Evolutionary conservation across 1,140 invertebrate genomes (phyloP), one percentile per base, ranked within the genome.

Genomic region (Tetranychus cinnabarinus): DNA sequence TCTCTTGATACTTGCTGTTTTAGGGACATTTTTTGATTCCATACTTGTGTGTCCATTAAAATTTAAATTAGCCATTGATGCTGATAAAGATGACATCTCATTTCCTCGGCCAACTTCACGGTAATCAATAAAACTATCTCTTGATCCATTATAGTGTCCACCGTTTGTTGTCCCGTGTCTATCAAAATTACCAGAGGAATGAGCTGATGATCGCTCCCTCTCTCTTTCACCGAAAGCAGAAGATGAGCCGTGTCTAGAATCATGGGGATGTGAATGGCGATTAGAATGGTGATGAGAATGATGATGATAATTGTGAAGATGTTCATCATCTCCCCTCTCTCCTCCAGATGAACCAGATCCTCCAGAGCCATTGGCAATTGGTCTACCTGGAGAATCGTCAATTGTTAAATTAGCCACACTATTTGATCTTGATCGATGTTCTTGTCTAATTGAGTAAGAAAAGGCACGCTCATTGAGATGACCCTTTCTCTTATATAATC

Each of bases 381-480:
- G 34, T 34, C 58, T 31, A 45, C 37, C n/a, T 35, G 46, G 36
- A 55, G 35, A 52, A 64, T 65, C 56, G 39, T 66, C 63, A 57
- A 69, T 67, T 33, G 65, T 61, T 33, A 91, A 73, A 68, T 87
- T 90, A 34, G 88, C 86, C 67, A 92, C 73, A 56, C 85, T 88
- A 56, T 86, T 87, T 64, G 86, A 90, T 52, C 88, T 77, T 68
- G 86, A 88, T 56, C 87, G 78, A 70, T 91, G 87, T 70, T 91
- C 88, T 69, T 91, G 87, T 56, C 88, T 76, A 67, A 93, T 93
- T 58, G 87, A 90, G 72, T 92, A 90, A 13, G 86, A 88, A 70
- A 93, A 93, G 23, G 88, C 88, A 56, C 88, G 74, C 70, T 93
- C 88, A 71, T 93, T 93, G 59, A 93, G 72, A 69, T 92, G 88